Percentiles rank a stretch among this genome's conserved stretches.
Evolutionary conservation across 2,888 invertebrate species (phyloP).

Genomic region (Melieria crassipennis): DNA sequence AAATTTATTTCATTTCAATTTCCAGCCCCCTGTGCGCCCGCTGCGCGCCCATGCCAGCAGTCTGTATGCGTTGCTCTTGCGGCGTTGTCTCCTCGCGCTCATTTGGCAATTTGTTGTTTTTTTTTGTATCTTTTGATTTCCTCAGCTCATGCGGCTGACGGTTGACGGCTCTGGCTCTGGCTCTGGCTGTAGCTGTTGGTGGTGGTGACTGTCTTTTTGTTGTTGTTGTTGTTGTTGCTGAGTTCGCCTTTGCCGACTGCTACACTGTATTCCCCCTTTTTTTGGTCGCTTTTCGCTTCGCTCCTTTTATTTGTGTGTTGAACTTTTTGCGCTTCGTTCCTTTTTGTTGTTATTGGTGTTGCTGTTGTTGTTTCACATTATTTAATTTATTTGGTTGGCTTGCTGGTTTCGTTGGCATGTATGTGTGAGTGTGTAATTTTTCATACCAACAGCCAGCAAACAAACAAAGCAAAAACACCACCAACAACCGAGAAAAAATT

Average conservation of each 20-base stretch:
- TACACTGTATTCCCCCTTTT: neutral
- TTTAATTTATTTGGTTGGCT: constrained; percentile 22
- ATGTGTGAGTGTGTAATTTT: neutral
- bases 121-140: too few relatives aligned
- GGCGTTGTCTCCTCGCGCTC: too few relatives aligned
- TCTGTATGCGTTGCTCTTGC: too few relatives aligned
- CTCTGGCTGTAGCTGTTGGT: neutral
- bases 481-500: neutral
- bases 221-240: neutral
- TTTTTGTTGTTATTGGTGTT: neutral
- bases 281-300: neutral
- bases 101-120: too few relatives aligned
- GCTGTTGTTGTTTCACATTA: constrained; percentile 12
- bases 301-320: too few relatives aligned
- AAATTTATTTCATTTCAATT: too few relatives aligned
- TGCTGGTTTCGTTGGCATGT: constrained; percentile 27
- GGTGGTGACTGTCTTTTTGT: neutral
- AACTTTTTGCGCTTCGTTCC: too few relatives aligned
- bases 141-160: too few relatives aligned
- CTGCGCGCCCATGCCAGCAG: too few relatives aligned
- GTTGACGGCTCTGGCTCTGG: neutral
- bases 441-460: neutral
- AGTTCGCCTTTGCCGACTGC: neutral
- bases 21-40: too few relatives aligned
- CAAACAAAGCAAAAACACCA: too few relatives aligned